These are phyloP conservation scores for Theristicus caerulescens DNA, from an alignment of 2,113 vertebrate genomes.

Conservation along the genomic window DNA sequence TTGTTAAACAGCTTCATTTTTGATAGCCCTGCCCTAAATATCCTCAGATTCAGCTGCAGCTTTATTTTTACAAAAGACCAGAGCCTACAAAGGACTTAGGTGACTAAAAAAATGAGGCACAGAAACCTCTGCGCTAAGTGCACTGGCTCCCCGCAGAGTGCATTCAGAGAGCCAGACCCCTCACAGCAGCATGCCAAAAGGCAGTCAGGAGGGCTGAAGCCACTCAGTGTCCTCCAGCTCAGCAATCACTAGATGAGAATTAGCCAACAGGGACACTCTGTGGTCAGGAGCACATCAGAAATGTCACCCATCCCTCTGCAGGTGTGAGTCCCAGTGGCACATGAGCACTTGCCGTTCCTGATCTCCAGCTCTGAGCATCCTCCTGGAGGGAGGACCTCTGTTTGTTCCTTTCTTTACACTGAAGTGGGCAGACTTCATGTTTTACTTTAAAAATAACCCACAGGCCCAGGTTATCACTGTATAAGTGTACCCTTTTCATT, in stretches of 20 bases:
- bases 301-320: no score
- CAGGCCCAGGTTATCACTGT: neutral
- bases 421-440: neutral
- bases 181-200: neutral
- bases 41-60: neutral
- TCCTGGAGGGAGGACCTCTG: neutral
- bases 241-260: neutral
- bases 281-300: neutral
- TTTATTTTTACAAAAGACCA: neutral
- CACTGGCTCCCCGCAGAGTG: neutral
- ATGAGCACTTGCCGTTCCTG: neutral
- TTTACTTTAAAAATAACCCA: neutral
- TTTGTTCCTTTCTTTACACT: neutral
- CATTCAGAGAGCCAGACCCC: neutral
- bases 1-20: neutral
- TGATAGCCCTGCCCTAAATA: neutral
- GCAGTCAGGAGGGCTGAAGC: accelerated
- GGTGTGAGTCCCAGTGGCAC: no score
- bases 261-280: neutral
- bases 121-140: accelerated
- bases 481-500: neutral
- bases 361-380: neutral
- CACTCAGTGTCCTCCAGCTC: neutral
- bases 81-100: neutral
- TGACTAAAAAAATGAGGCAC: neutral